Evolutionary conservation across 1,140 invertebrate species (phyloP), one percentile per base, ranked within the genome.

Genomic region (Scaptomyza montana): DNA sequence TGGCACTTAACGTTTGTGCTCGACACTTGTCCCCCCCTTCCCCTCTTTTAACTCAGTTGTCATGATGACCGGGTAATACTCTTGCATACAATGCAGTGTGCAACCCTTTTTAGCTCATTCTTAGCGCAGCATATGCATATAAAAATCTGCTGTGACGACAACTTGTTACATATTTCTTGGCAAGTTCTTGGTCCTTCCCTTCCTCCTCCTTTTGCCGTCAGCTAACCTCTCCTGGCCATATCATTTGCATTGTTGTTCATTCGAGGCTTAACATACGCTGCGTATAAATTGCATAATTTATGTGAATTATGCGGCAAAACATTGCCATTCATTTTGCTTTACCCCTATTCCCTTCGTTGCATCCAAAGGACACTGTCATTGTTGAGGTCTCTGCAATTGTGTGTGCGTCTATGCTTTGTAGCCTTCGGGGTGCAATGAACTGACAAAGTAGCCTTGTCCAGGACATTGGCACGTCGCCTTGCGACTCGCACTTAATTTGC

Each of bases 211-310:
- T 7, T 6, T 28, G 13, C 12, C 43, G 33, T 7, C 43, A 16
- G 8, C 46, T 28, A 19, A 25, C 21, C 16, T 1, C 19, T 49
- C 12, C 12, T 46, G 8, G 13, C 47, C 54, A 66, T 73, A 75
- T 60, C 71, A 87, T 78, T 89, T 87, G 84, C 82, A 87, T 87
- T 87, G 78, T 80, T 64, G 78, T 78, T 78, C 82, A 70, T 89
- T 87, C 55, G 79, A 71, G 84, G 84, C 84, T 89, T 74, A 77
- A 64, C 82, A 73, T 82, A 87, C 68, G 76, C 66, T 67, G 78
- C 78, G 82, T 82, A 77, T 87, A 89, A 87, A 89, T 87, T 89
- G 84, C 84, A 87, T 87, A 87, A 89, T 87, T 87, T 87, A 87
- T 87, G 82, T 78, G 82, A 89, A 87, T 87, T 87, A 87, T 87